A percentile compares a stretch with the other conserved stretches of the same genome.
Evolutionary conservation across 2,888 invertebrate genomes (phyloP).

Genomic region (Drosophila hamatofila): DNA sequence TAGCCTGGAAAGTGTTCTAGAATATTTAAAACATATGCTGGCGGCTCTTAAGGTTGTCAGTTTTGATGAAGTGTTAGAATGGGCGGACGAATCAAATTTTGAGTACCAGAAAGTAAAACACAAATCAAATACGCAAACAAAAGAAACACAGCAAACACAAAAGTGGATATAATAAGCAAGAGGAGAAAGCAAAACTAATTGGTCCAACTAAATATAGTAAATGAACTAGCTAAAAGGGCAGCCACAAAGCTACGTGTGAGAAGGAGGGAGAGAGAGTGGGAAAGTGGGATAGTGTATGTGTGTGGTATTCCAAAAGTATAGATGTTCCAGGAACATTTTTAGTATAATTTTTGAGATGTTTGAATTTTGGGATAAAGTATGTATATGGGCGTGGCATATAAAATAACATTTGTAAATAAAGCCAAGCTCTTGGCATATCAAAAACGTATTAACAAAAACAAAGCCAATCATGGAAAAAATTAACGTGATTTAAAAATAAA

Average conservation of each 20-base stretch:
- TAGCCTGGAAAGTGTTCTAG: constrained; percentile 87
- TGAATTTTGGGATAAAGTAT: neutral
- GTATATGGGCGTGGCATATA: constrained; percentile 3
- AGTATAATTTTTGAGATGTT: constrained; percentile 51
- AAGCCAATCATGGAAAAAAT: neutral
- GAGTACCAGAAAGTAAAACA: constrained; percentile 82
- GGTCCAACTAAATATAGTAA: constrained; percentile 20
- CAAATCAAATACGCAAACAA: constrained; percentile 73
- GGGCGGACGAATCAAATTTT: constrained; percentile 85
- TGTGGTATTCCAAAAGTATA: constrained; percentile 23
- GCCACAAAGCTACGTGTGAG: constrained; percentile 28
- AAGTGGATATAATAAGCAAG: constrained; percentile 28
- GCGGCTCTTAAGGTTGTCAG: constrained; percentile 55
- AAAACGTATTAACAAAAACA: neutral
- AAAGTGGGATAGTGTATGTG: neutral
- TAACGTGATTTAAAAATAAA: neutral
- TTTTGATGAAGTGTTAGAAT: constrained; percentile 82
- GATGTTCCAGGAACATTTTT: constrained; percentile 50
- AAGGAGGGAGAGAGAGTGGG: neutral
- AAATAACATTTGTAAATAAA: neutral
- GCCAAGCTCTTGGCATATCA: constrained; percentile 1
- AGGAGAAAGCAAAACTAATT: constrained; percentile 5
- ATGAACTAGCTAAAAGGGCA: constrained; percentile 15
- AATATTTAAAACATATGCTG: constrained; percentile 70
- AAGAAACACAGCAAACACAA: constrained; percentile 52